These are phyloP conservation scores for Coboldia fuscipes DNA, from an alignment of 1,140 invertebrate genomes.

Conservation along the genomic window DNA sequence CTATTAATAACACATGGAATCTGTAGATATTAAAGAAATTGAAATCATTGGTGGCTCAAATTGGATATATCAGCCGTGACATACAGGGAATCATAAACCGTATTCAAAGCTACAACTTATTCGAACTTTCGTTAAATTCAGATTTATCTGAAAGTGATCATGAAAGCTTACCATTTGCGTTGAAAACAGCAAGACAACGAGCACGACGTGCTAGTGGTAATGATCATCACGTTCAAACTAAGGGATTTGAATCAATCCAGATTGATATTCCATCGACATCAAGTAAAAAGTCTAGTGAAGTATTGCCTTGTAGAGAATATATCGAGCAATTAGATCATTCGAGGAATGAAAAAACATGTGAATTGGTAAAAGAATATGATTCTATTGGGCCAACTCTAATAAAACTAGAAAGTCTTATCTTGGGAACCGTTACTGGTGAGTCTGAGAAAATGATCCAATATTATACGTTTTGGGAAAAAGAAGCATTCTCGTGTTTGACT, in stretches of 20 bases:
- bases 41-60: slow-evolving; percentile 40
- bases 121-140: slow-evolving; percentile 21
- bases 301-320: slow-evolving; percentile 23
- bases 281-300: slow-evolving; percentile 14
- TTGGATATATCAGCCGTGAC: slow-evolving; percentile 53
- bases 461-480: slow-evolving; percentile 46
- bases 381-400: slow-evolving; percentile 52
- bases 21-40: slow-evolving; percentile 29
- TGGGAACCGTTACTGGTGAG: slow-evolving; percentile 38
- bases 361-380: slow-evolving; percentile 44
- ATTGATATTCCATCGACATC: slow-evolving; percentile 12
- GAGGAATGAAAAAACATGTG: slow-evolving; percentile 36
- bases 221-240: too few relatives aligned
- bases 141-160: too few relatives aligned
- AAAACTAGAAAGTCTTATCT: slow-evolving; percentile 57
- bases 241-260: too few relatives aligned
- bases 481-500: slow-evolving; percentile 27
- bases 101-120: slow-evolving; percentile 33
- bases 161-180: too few relatives aligned
- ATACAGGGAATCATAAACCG: slow-evolving; percentile 34
- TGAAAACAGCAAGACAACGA: too few relatives aligned
- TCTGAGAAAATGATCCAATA: slow-evolving; percentile 39
- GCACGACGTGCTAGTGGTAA: too few relatives aligned
- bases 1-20: too few relatives aligned
- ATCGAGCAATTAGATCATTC: slow-evolving; percentile 30